These are phyloP conservation scores for Nomada flava DNA, from an alignment of 2,888 invertebrate genomes.

Conservation along the genomic window DNA sequence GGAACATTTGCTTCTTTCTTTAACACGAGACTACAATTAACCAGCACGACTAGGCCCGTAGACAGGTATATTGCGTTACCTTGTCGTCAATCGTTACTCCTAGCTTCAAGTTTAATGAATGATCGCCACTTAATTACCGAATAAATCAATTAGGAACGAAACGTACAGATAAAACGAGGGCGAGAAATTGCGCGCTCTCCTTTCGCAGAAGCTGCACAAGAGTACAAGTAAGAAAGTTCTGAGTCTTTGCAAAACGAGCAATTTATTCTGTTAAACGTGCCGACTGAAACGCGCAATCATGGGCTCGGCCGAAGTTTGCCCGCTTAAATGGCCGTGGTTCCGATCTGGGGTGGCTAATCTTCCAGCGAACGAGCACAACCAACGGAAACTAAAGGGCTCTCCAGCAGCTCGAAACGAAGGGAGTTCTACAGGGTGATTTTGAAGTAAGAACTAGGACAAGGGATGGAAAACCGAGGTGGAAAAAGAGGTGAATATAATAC, in stretches of 20 bases:
- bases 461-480: slow-evolving; percentile 13
- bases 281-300: slow-evolving; percentile 70
- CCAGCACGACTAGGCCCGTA: too few species aligned
- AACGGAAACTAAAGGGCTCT: slow-evolving; percentile 53
- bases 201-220: slow-evolving; percentile 1
- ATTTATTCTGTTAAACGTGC: slow-evolving; percentile 71
- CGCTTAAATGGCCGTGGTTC: slow-evolving; percentile 73
- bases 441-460: slow-evolving; percentile 19
- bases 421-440: slow-evolving; percentile 16
- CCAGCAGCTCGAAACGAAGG: slow-evolving; percentile 37
- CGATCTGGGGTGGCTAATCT: slow-evolving; percentile 72
- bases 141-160: slow-evolving; percentile 33
- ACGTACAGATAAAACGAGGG: not conserved
- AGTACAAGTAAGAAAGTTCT: slow-evolving; percentile 46
- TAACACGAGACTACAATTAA: too few species aligned
- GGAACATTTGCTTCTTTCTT: too few species aligned
- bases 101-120: too few species aligned
- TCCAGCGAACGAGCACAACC: slow-evolving; percentile 71
- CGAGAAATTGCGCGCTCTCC: slow-evolving; percentile 4
- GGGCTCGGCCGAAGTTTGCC: slow-evolving; percentile 70
- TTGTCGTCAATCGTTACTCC: too few species aligned
- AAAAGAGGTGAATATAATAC: too few species aligned
- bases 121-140: slow-evolving; percentile 17
- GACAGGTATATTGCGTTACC: too few species aligned
- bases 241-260: slow-evolving; percentile 62